Percentiles rank a stretch among this genome's conserved stretches.
phyloP scores from a whole-genome alignment of 2,113 vertebrate genomes.

The Thryonomys swinderianus region DNA sequence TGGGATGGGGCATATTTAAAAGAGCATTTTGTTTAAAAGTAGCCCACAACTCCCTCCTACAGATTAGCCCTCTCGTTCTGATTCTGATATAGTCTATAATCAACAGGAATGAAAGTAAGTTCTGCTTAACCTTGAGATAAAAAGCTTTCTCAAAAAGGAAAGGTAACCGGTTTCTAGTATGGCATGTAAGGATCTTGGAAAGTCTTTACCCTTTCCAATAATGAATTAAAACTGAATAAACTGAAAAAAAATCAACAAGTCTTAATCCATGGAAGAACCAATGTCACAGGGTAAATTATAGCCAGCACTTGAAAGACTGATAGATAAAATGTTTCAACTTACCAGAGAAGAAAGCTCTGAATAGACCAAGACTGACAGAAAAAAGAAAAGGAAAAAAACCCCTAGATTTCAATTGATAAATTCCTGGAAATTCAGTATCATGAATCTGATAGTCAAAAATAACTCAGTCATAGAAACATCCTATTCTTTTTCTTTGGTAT shows the following conservation, averaged over 20 bases:
- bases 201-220: background rate
- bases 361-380: background rate
- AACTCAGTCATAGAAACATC: background rate
- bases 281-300: background rate
- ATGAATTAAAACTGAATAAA: background rate
- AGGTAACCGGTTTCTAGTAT: background rate
- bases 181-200: background rate
- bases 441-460: background rate
- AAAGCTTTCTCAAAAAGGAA: constrained; percentile 59
- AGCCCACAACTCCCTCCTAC: background rate
- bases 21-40: constrained; percentile 43
- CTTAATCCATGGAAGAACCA: background rate
- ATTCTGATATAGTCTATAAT: constrained; percentile 16
- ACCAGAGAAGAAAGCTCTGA: background rate
- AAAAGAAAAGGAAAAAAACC: too few relatives aligned
- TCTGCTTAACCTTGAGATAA: constrained; percentile 55
- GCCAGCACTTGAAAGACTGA: background rate
- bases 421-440: background rate
- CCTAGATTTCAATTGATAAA: background rate
- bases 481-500: background rate
- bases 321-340: background rate
- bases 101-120: constrained; percentile 47
- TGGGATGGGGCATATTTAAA: background rate
- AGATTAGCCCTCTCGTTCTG: background rate
- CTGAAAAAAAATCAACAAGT: background rate